A percentile compares a stretch with the other conserved stretches of the same genome.
These are phyloP conservation scores for Trichoplusia ni DNA, from an alignment of 1,140 invertebrate species.

Conservation along the genomic window DNA sequence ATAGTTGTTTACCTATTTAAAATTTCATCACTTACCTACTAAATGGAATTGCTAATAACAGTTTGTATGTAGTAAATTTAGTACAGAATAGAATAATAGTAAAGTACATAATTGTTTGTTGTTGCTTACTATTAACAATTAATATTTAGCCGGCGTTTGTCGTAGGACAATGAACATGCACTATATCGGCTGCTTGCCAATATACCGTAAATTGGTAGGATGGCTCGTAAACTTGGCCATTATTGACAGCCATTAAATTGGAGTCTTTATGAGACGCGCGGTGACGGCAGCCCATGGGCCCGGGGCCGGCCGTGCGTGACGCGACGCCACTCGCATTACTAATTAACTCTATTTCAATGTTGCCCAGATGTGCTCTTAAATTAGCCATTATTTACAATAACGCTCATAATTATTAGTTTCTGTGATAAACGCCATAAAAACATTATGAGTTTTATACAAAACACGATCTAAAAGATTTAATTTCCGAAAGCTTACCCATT, in stretches of 20 bases:
- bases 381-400: too few species aligned
- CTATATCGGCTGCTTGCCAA: conserved; percentile 66
- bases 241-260: conserved; percentile 70
- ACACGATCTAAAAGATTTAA: too few species aligned
- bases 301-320: too few species aligned
- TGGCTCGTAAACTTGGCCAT: conserved; percentile 71
- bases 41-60: neutral
- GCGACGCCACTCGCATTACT: conserved; percentile 8
- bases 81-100: neutral
- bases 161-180: conserved; percentile 37
- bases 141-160: conserved; percentile 17
- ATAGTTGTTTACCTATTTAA: neutral
- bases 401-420: too few species aligned
- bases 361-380: neutral
- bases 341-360: conserved; percentile 27
- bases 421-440: too few species aligned
- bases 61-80: neutral
- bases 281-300: conserved; percentile 47
- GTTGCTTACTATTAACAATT: neutral
- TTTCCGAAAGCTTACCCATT: neutral
- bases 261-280: conserved; percentile 58
- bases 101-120: too few species aligned
- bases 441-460: too few species aligned
- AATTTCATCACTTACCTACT: neutral
- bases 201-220: conserved; percentile 71